Conservation (phyloP, 2,113 vertebrate genomes). For the Camelus dromedarius region DNA sequence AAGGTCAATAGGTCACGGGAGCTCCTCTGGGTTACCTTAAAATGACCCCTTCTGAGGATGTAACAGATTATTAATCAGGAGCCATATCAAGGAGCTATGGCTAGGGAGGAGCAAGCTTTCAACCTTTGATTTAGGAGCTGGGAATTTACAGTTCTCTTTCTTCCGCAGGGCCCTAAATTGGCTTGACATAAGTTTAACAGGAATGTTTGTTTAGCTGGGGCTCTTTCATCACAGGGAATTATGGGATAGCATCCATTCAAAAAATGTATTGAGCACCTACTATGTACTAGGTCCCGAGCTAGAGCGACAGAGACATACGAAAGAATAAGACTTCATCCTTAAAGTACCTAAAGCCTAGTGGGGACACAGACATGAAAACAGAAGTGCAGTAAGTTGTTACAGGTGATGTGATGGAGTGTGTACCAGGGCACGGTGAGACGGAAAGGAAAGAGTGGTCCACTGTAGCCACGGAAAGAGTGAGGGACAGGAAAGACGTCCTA, state of each 20-base stretch:
- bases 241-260: slow-evolving; percentile 53
- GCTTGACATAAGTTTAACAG: slow-evolving; percentile 64
- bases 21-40: slow-evolving; percentile 78
- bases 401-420: not conserved
- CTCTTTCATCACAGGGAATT: slow-evolving; percentile 55
- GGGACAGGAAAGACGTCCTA: not conserved
- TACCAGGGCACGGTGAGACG: not conserved
- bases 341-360: not conserved
- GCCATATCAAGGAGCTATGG: slow-evolving; percentile 81
- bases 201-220: slow-evolving; percentile 59
- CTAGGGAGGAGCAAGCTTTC: slow-evolving; percentile 77
- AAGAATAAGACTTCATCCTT: not conserved
- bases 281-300: not conserved
- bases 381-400: not conserved
- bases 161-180: slow-evolving; percentile 69
- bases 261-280: slow-evolving; percentile 2
- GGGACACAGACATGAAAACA: not conserved
- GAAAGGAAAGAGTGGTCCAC: not conserved
- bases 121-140: slow-evolving; percentile 81
- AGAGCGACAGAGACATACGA: not conserved
- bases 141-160: slow-evolving; percentile 81
- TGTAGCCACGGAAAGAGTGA: not conserved
- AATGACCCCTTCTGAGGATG: slow-evolving; percentile 82
- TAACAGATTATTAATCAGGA: slow-evolving; percentile 84
- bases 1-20: slow-evolving; percentile 82